Evolutionary conservation across 1,140 invertebrate species (phyloP), one percentile per base, ranked within the genome.

Genomic region (Mya arenaria): DNA sequence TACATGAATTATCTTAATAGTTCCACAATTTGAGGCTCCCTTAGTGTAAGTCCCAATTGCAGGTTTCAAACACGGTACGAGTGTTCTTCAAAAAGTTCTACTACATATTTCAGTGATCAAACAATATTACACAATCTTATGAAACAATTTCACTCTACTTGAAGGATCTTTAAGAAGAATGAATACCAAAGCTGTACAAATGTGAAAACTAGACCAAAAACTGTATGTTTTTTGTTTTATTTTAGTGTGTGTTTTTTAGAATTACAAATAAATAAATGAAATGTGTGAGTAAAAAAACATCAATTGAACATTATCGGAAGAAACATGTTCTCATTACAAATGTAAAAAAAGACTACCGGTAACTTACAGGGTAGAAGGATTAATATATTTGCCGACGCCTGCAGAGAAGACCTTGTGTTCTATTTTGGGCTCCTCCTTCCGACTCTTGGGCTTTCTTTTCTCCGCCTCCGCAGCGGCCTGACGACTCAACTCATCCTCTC

Each of bases 321-420:
- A 71, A 44, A 0, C 10, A 25, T n/a, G n/a, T 28, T n/a, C 23
- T 23, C 17, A 23, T 23, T 44, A 19, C 44, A 52, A 28, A 25
- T 37, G 17, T 4, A n/a, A 19, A 32, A 2, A 37, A 17, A 32
- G 5, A 10, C 28, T 28, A 13, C 17, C 39, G 44, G 17, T 41
- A 19, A 86, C 89, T 86, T 83, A 90, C 90, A 86, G 4, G 34
- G 83, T 37, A 25, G 78, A 55, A 17, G 87, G 74, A 39, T 89
- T 90, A 41, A 91, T 90, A 73, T 91, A 97, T 93, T 97, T 97
- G 4, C 97, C 97, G 19, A 97, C 95, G 10, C 97, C 96, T 55
- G 94, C 93, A 95, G 95, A 91, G 95, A 97, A n/a, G 95, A 95
- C 93, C 96, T 97, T 1, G 96, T 93, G 10, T 93, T 93, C 39